Base-by-base conservation (phyloP, 2,797 vertebrate species). In the Alfaro cultratus region DNA sequence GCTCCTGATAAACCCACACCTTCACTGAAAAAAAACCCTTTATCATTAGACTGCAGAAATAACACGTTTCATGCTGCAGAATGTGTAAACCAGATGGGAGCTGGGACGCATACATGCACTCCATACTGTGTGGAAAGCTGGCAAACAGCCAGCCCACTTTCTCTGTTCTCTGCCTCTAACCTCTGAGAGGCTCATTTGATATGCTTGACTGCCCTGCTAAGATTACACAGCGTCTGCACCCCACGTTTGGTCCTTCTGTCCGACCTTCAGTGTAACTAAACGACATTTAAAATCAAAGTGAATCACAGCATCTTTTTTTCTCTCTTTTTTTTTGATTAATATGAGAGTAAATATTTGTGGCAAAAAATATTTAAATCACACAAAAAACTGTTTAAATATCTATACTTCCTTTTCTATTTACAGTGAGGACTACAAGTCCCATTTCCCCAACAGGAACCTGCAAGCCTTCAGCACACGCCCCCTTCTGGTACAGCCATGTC, bases 351-450 rank as follows among this genome's bases (percentile, higher is more conserved):
- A n/a, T 11, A 31, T 53, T 47, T 47, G 45, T 16, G 18, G 21
- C 26, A 55, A 78, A 45, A 51, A 51, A 23, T 9, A 51, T 3
- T 29, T 4, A 41, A 70, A 68, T 9, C 10, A 16, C n/a, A 18
- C 31, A 11, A 29, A 26, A 21, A 8, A 16, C 43, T 74, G 31
- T 15, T 77, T 31, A 80, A 64, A 77, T 53, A 47, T 51, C 74
- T 79, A 0, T 45, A 55, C 3, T 39, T 76, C 12, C 76, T 51
- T 34, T 77, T 34, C 81, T 83, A 79, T 68, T 68, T 18, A 46
- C 94, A 99, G 98, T 0, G 94, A 98, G 91, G 94, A 97, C 79
- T 98, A 99, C 95, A 99, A 97, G 92, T 95, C 87, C 34, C 96
- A 99, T 75, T 99, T 98, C 73, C 80, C 91, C 74, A 97, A 96